Evolutionary conservation across 2,113 vertebrate species (phyloP), one percentile per base, ranked within the genome.

Genomic region (Cinclus cinclus): DNA sequence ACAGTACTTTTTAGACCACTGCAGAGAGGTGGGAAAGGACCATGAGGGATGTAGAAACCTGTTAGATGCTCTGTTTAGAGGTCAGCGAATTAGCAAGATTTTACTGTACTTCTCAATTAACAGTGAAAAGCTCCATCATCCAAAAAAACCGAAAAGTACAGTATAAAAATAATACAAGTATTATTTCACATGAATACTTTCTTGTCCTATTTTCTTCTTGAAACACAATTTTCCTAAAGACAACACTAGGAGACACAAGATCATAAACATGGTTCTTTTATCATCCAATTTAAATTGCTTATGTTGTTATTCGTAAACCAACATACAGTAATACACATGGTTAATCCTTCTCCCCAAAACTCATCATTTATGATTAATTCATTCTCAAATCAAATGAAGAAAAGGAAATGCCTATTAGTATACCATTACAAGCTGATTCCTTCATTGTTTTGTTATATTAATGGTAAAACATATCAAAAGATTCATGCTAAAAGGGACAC

Each of bases 401-500:
- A 94, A 96, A 92, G 84, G 77, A 86, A 94, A 93, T 91, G 87
- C 92, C 86, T 95, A 96, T 94, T 95, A 95, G 90, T 95, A 92
- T 96, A 94, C 92, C 92, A 89, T 92, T 89, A 93, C 91, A 95
- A 97, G 89, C 85, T 25, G 92, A 92, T 94, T 97, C 96, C 94
- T 97, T 96, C 96, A 97, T 95, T 92, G 89, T 82, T 82, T 82
- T 95, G 64, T 94, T 85, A 92, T 56, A 90, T 88, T 87, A 78
- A 94, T 65, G 95, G 79, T 67, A 96, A 96, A 96, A 95, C 65
- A 90, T 95, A 89, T 62, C 63, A 94, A 95, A 95, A 89, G 80
- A 74, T 86, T 96, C 95, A 94, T 95, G 95, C 96, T 95, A 83
- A 95, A 94, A 97, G 91, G 95, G 95, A 96, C 89, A 97, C 95